phyloP scores from a whole-genome alignment of 2,797 vertebrate species.

The Pogoniulus pusillus region DNA sequence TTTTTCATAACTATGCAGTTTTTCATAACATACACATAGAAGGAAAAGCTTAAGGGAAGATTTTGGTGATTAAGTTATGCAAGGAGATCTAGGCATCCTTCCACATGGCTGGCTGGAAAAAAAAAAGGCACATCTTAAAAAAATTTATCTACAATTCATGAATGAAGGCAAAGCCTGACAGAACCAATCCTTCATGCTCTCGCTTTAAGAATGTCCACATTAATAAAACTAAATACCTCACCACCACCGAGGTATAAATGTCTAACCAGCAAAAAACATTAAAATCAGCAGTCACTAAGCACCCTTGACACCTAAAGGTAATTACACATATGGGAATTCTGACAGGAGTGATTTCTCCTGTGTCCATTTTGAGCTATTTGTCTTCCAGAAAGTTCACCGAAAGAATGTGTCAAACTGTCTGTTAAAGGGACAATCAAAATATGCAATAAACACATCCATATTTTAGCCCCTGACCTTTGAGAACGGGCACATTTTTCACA shows the following conservation, averaged over 20 bases:
- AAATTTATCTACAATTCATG: constrained; percentile 36
- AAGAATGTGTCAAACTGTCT: constrained; percentile 73
- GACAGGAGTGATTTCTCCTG: constrained; percentile 36
- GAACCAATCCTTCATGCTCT: constrained; percentile 39
- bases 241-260: constrained; percentile 1
- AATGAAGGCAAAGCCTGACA: constrained; percentile 21
- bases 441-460: constrained; percentile 72
- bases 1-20: background rate
- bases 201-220: background rate
- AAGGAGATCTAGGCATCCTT: constrained; percentile 12
- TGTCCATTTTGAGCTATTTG: constrained; percentile 40
- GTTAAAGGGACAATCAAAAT: constrained; percentile 67
- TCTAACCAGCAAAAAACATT: background rate
- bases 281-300: constrained; percentile 22
- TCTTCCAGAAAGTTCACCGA: constrained; percentile 57
- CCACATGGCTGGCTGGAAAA: background rate
- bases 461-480: constrained; percentile 71
- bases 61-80: background rate
- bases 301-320: constrained; percentile 38
- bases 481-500: constrained; percentile 73
- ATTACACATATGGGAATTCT: constrained; percentile 54
- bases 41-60: background rate
- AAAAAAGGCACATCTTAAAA: constrained; percentile 10
- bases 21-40: background rate
- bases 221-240: constrained; percentile 58